These are phyloP conservation scores for Anolis carolinensis DNA, from an alignment of 2,113 vertebrate genomes.

Conservation along the genomic window DNA sequence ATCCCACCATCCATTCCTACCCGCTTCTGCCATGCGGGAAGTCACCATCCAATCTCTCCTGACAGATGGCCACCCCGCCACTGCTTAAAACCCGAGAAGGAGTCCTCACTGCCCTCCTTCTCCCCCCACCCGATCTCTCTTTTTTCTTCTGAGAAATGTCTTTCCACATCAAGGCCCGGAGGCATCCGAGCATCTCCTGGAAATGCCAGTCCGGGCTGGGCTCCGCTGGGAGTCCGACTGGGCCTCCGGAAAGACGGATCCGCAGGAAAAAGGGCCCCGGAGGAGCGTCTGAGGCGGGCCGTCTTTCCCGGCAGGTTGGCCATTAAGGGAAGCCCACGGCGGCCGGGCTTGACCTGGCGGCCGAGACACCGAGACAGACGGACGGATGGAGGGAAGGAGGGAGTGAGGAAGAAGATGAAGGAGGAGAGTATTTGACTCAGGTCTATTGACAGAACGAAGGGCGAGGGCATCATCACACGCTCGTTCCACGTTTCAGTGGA, in stretches of 20 bases:
- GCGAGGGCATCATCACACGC: no score
- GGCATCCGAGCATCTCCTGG: constrained; percentile 29
- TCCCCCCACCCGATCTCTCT: fast-evolving
- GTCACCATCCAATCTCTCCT: no score
- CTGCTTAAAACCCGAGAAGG: no score
- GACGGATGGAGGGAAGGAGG: background rate
- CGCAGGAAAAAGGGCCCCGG: background rate
- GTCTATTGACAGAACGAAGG: no score
- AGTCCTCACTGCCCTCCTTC: no score
- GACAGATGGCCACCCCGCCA: no score
- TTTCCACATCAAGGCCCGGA: constrained; percentile 10
- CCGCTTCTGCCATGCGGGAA: no score
- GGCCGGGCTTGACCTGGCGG: background rate
- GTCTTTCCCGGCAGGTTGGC: constrained; percentile 2
- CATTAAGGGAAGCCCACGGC: background rate
- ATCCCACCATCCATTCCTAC: no score
- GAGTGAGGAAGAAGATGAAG: background rate
- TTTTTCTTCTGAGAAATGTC: constrained; percentile 20
- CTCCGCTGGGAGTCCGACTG: background rate
- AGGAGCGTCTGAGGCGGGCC: background rate
- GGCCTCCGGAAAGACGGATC: background rate
- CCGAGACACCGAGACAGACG: background rate
- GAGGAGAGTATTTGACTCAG: no score
- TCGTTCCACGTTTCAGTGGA: no score
- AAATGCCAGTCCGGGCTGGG: background rate